Conservation (phyloP, 2,888 invertebrate species). For the Philereme transversata region DNA sequence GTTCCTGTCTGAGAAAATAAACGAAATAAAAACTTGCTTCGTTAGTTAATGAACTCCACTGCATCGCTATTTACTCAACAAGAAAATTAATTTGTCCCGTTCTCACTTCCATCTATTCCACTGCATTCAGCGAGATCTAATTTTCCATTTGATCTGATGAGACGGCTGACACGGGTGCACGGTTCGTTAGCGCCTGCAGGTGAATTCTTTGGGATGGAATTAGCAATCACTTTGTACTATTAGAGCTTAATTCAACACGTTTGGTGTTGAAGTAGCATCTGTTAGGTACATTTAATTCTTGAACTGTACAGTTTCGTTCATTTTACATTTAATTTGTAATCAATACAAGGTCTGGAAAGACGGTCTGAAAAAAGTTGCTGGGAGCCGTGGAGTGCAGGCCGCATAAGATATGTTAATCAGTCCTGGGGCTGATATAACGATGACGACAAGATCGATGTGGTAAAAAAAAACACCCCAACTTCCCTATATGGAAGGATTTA, state of each 20-base stretch:
- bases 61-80: background rate
- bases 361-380: too few species aligned
- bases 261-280: too few species aligned
- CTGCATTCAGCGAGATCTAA: constrained; percentile 23
- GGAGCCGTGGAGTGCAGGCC: too few species aligned
- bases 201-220: constrained; percentile 70
- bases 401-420: too few species aligned
- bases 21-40: background rate
- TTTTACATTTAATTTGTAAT: background rate
- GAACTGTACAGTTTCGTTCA: too few species aligned
- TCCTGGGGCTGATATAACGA: too few species aligned
- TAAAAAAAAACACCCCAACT: too few species aligned
- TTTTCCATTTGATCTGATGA: constrained; percentile 60
- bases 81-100: background rate
- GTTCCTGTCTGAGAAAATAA: background rate
- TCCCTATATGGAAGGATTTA: too few species aligned
- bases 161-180: constrained; percentile 53
- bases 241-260: constrained; percentile 40
- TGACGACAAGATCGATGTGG: too few species aligned
- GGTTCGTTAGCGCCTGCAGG: constrained; percentile 66
- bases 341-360: background rate
- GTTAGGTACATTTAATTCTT: too few species aligned
- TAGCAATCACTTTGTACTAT: constrained; percentile 73
- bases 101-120: constrained; percentile 6
- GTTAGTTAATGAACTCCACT: background rate